phyloP scores from a whole-genome alignment of 2,888 invertebrate genomes.

The Drosophila atroscutellata region DNA sequence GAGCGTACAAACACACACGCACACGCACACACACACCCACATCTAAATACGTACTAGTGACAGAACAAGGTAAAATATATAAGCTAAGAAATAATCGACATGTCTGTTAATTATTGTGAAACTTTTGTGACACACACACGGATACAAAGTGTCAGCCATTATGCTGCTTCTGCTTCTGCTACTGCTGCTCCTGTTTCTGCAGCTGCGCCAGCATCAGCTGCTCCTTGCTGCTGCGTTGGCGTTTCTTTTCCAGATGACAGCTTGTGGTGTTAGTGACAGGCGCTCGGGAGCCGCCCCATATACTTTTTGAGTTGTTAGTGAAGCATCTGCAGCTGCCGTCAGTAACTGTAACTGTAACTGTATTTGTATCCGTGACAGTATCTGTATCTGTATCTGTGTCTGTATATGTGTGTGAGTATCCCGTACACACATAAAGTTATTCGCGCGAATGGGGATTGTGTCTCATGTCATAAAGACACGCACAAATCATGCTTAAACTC shows the following conservation, averaged over 20 bases:
- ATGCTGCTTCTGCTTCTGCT: constrained; percentile 19
- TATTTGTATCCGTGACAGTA: constrained; percentile 20
- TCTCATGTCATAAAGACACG: constrained; percentile 78
- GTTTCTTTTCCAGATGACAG: constrained; percentile 60
- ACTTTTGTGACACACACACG: constrained; percentile 63
- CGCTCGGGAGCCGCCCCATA: constrained; percentile 15
- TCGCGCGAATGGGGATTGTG: constrained; percentile 61
- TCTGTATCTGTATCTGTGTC: constrained; percentile 5
- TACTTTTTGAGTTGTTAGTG: constrained; percentile 35
- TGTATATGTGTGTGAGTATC: neutral
- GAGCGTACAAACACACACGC: constrained; percentile 15
- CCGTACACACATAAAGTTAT: constrained; percentile 56
- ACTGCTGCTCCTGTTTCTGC: neutral
- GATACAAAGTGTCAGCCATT: constrained; percentile 52
- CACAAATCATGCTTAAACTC: constrained; percentile 80
- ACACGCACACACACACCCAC: constrained; percentile 16
- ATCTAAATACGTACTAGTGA: constrained; percentile 19
- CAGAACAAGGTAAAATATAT: constrained; percentile 71
- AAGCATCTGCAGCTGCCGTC: constrained; percentile 36
- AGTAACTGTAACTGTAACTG: constrained; percentile 9
- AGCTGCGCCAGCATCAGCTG: constrained; percentile 7
- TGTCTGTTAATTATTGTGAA: constrained; percentile 80
- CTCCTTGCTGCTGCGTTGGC: constrained; percentile 52
- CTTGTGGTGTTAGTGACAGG: constrained; percentile 68
- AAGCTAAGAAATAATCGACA: constrained; percentile 75